A percentile compares a stretch with the other conserved stretches of the same genome.
Conservation (phyloP, 2,888 invertebrate species). For the Plemyria rubiginata region DNA sequence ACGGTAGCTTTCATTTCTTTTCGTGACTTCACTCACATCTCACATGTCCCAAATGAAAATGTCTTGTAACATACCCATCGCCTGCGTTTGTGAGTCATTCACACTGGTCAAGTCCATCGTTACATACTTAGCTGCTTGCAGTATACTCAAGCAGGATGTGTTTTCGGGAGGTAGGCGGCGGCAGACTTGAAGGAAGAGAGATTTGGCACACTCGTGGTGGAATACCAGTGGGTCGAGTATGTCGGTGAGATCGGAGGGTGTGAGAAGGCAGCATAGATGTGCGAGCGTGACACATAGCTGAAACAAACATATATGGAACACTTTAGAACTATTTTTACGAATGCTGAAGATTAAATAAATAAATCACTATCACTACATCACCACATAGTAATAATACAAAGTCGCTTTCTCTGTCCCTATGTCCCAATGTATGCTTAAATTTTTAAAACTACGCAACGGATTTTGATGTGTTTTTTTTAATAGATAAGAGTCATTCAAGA, state of each 20-base stretch:
- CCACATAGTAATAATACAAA: no score
- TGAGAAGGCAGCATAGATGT: conserved; percentile 87
- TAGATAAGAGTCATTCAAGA: no score
- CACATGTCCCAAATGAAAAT: conserved; percentile 79
- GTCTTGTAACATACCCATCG: conserved; percentile 73
- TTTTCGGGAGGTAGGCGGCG: conserved; percentile 75
- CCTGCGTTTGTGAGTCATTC: conserved; percentile 65
- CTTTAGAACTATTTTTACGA: no score
- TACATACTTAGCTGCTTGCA: conserved; percentile 79
- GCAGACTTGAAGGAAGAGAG: conserved; percentile 67
- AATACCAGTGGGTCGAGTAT: conserved; percentile 80
- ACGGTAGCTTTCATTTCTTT: no score
- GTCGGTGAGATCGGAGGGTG: conserved; percentile 83
- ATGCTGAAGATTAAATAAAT: no score
- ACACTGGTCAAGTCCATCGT: conserved; percentile 68
- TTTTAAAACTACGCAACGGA: no score
- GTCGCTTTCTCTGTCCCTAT: no score
- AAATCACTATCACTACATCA: no score
- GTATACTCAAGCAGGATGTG: conserved; percentile 68
- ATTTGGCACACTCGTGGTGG: conserved; percentile 74
- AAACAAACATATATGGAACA: conserved; percentile 32
- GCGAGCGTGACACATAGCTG: conserved; percentile 90
- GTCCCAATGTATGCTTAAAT: no score
- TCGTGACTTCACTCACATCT: conserved; percentile 6
- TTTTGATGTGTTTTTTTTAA: no score